Evolutionary conservation across 35 echinoderm and acorn worm genomes (phyloP), one percentile per base, ranked within the genome.

Genomic region (Ophiothrix spiculata): DNA sequence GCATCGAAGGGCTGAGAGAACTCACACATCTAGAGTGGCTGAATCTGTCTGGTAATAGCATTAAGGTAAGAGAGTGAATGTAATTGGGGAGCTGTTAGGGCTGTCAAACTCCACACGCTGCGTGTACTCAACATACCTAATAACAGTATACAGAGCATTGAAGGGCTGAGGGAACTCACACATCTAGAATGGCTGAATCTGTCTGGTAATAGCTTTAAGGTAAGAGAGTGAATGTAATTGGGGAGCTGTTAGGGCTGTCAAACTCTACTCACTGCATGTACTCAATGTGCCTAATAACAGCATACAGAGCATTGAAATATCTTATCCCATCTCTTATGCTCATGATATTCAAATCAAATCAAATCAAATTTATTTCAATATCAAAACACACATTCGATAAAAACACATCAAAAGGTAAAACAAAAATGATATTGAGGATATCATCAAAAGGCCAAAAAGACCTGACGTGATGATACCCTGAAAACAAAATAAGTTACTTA

Each of bases 161-260:
- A 99, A 36, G 96, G 96, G n/a, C 75, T 99, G 77, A 91, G 92
- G 40, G 96, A 99, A 56, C 79, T 94, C 21, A 40, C 88, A 0
- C 81, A 99, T 34, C 75, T 99, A 32, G 96, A 99, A 84, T 99
- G 96, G 96, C 83, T 99, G 0, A 99, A 99, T 46, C 63, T 94
- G 40, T 99, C 96, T 11, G 96, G 96, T 37, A 99, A 99, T 74
- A 99, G 92, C 77, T 86, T 99, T 25, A 99, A 99, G 96, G 96
- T 95, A 79, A 17, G n/a, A n/a, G n/a, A n/a, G n/a, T n/a, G n/a
- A n/a, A n/a, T n/a, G n/a, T n/a, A n/a, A n/a, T n/a, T n/a, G n/a
- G n/a, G n/a, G n/a, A n/a, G n/a, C n/a, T n/a, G n/a, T n/a, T 81
- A 92, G 96, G 8, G 86, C 94, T 10, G 64, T 89, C 16, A 91